Base-by-base conservation (phyloP, 2,888 invertebrate genomes). In the Oegoconia quadripuncta region DNA sequence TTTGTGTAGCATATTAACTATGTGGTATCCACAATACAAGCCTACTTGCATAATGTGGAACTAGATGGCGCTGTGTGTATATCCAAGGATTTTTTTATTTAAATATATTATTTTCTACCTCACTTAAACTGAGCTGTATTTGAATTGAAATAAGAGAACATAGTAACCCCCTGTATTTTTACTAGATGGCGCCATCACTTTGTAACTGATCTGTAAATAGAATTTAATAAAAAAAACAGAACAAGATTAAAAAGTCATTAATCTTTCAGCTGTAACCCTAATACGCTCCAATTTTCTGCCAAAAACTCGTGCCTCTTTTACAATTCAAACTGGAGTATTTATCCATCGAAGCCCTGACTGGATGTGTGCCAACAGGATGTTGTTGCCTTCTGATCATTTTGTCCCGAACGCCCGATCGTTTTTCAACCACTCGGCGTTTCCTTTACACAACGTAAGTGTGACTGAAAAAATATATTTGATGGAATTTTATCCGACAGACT, bases 341-440 rank as follows among this genome's bases (percentile, higher is more conserved):
- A 50, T 50, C 49, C 41, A 42, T 42, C 29, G 44, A 44, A 42
- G 54, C 13, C 13, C 22, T n/a, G 44, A 42, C 49, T 81, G 81
- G 82, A 71, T 3, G 29, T 27, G 23, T 39, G 75, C 82, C 81
- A 81, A 71, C 59, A 59, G 73, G 72, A 74, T 72, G 73, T 73
- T 69, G 70, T 71, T 72, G 63, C 54, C 58, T 62, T 52, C 58
- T 65, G 66, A 71, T 72, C 69, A 57, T 49, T 46, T 48, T 49
- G 49, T 63, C 56, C 52, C 52, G 50, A n/a, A 47, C 50, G 47
- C 35, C 41, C 51, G 63, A 62, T 69, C 66, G 64, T 74, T 72
- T 74, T 69, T 66, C 64, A 67, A 63, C 47, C 56, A 55, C 52
- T 55, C 45, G 35, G 29, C 50, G 50, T 54, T 55, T 52, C 44